These are phyloP conservation scores for Drosophila lowei DNA, from an alignment of 1,140 invertebrate genomes.

Conservation along the genomic window DNA sequence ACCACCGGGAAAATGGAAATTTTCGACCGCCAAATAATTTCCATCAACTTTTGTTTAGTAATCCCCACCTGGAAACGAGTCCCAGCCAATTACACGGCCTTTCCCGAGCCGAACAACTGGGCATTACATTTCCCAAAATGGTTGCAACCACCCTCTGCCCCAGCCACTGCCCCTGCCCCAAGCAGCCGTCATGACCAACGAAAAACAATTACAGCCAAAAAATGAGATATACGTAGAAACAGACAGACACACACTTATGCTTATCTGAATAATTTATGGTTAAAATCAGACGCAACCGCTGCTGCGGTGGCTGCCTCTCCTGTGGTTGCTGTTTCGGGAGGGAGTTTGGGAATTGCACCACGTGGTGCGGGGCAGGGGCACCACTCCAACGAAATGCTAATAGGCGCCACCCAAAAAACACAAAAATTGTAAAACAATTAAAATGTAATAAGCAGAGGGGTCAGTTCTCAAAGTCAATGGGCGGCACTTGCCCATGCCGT, in stretches of 20 bases:
- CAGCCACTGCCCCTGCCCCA: slow-evolving; percentile 15
- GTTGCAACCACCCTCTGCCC: slow-evolving; percentile 19
- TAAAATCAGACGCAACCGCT: slow-evolving; percentile 70
- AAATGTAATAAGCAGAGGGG: slow-evolving; percentile 72
- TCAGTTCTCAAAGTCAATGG: slow-evolving; percentile 49
- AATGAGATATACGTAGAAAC: slow-evolving; percentile 38
- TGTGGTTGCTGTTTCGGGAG: slow-evolving; percentile 15
- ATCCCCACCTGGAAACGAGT: slow-evolving; percentile 1
- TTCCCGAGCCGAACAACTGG: slow-evolving; percentile 49
- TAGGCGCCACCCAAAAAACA: slow-evolving; percentile 60
- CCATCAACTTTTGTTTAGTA: background rate
- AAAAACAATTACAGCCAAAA: slow-evolving; percentile 56
- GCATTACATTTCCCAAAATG: slow-evolving; percentile 47
- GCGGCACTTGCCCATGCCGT: slow-evolving; percentile 26
- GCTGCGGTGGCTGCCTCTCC: slow-evolving; percentile 21
- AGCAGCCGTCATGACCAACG: slow-evolving; percentile 30
- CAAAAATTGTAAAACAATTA: slow-evolving; percentile 79
- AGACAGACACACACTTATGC: slow-evolving; percentile 52
- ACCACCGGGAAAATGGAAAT: no score
- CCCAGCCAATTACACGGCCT: slow-evolving; percentile 27
- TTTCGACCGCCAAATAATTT: no score
- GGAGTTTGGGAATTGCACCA: slow-evolving; percentile 71
- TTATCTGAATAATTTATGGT: slow-evolving; percentile 81
- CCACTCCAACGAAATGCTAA: slow-evolving; percentile 56
- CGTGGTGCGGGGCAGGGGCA: slow-evolving; percentile 45